These are phyloP conservation scores for Conchocele bisecta DNA, from an alignment of 2,888 invertebrate genomes.

Conservation along the genomic window DNA sequence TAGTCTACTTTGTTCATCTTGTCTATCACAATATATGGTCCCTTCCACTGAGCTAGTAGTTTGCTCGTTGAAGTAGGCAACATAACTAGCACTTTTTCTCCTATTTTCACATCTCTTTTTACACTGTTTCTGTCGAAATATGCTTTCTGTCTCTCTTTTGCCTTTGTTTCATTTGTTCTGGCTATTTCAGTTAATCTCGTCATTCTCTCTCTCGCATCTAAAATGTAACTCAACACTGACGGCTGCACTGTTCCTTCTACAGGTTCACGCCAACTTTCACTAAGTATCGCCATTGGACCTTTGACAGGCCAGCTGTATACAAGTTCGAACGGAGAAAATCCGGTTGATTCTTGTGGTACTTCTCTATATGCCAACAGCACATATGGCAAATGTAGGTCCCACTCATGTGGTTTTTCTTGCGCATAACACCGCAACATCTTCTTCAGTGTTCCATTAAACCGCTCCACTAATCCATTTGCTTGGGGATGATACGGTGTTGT, in stretches of 20 bases:
- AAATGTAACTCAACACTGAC: conserved; percentile 18
- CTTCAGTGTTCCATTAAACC: conserved; percentile 9
- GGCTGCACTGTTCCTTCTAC: not conserved
- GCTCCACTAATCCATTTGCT: conserved; percentile 9
- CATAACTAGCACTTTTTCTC: not conserved
- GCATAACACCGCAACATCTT: conserved; percentile 7
- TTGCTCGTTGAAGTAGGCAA: not conserved
- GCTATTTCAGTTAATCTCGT: not conserved
- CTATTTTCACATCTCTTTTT: not conserved
- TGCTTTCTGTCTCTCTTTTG: conserved; percentile 21
- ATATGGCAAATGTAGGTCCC: not conserved
- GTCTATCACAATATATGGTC: not conserved
- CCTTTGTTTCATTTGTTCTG: not conserved
- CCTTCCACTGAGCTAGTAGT: not conserved
- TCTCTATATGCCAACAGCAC: conserved; percentile 27
- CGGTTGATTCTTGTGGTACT: conserved; percentile 29
- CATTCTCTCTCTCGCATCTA: conserved; percentile 4
- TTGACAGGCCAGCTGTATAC: conserved; percentile 21
- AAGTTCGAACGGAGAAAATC: conserved; percentile 36
- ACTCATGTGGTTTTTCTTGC: not conserved
- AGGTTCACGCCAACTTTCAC: conserved; percentile 23
- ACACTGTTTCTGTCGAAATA: conserved; percentile 16
- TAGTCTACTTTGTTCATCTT: not conserved
- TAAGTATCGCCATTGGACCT: conserved; percentile 19
- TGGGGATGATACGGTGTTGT: conserved; percentile 14